Conservation (phyloP, 2,797 vertebrate species). For the Cuculus canorus region DNA sequence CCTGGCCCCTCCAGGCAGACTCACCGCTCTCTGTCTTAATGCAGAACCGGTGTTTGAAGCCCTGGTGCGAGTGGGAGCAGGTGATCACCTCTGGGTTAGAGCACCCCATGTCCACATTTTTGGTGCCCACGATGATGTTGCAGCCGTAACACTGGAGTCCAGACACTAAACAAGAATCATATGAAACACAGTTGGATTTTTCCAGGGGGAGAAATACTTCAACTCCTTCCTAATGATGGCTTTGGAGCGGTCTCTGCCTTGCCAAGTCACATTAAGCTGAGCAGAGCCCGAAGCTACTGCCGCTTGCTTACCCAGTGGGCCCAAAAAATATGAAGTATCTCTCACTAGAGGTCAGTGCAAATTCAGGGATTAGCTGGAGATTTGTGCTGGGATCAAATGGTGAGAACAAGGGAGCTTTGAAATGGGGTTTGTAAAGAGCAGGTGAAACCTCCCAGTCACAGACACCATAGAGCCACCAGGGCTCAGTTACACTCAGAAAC, state of each 20-base stretch:
- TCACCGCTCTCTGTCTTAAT: slow-evolving; percentile 77
- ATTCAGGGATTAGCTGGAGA: slow-evolving; percentile 41
- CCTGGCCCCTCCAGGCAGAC: background rate
- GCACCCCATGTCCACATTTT: slow-evolving; percentile 88
- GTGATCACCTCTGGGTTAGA: slow-evolving; percentile 90
- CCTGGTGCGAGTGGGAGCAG: slow-evolving; percentile 80
- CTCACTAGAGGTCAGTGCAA: slow-evolving; percentile 65
- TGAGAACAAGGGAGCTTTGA: background rate
- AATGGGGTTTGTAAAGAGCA: background rate
- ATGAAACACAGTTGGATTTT: background rate
- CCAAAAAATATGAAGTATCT: background rate
- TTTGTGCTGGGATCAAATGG: background rate
- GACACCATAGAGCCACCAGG: background rate
- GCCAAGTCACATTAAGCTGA: background rate
- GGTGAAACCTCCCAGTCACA: background rate
- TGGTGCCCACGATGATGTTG: slow-evolving; percentile 87
- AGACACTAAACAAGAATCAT: slow-evolving; percentile 67
- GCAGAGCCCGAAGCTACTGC: background rate
- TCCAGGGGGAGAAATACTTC: background rate
- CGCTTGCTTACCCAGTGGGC: background rate
- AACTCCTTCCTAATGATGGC: background rate
- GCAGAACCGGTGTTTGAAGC: slow-evolving; percentile 77
- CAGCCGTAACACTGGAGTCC: slow-evolving; percentile 92
- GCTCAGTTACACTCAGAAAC: rapidly evolving
- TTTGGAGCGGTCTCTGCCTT: slow-evolving; percentile 21